Evolutionary conservation across 2,888 invertebrate genomes (phyloP), one percentile per base, ranked within the genome.

Genomic region (Pachymerium ferrugineum): DNA sequence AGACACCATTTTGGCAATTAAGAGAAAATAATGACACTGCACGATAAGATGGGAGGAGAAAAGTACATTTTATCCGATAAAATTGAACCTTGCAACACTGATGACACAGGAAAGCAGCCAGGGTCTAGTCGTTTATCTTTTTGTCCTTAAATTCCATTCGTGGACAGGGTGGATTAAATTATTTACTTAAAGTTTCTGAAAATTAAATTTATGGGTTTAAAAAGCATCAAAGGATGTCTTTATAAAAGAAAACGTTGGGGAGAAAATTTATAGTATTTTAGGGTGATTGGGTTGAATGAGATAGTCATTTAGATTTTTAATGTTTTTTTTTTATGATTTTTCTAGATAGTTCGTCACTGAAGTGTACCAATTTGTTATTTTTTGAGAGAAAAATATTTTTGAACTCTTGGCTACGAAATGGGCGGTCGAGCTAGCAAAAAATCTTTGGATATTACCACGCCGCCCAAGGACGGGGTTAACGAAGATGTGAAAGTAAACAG

Each of bases 361-460:
- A 62, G 62, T 62, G 62, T 22, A 62, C 62, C 62, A 62, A 62
- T 62, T 62, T 62, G 62, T 62, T 25, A 10, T 22, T 28, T 22
- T 25, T 47, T 47, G 62, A 25, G 28, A 14, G 62, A 14, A 38
- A n/a, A 62, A 62, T 25, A 25, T 12, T 25, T 25, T 62, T 28
- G 62, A 62, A 62, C 19, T 54, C 47, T 54, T 54, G 47, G 22
- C n/a, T 62, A 69, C 28, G 33, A 28, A 69, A 69, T 69, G 70
- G 70, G 70, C 22, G 31, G 31, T 22, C 16, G 33, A 22, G 10
- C 28, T 14, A 14, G 31, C n/a, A 69, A 31, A 22, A 69, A 30
- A 33, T 69, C 70, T 5, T 28, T 69, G 70, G 70, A 69, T 30
- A 69, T 69, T 29, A 69, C 70, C 19, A 69, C 70, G 19, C 70